phyloP scores from a whole-genome alignment of 1,140 invertebrate genomes.

The honey bee (Apis mellifera) region Amel_HAv3.1 CM009941.2:8443001-8443500 shows the following conservation, averaged over 20 bases:
- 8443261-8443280: neutral
- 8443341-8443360: neutral
- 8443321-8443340: constrained; percentile 39
- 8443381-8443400: neutral
- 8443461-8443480: neutral
- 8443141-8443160: neutral
- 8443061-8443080: too few relatives aligned
- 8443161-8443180: constrained; percentile 15
- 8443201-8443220: constrained; percentile 35
- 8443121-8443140: too few relatives aligned
- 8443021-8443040: too few relatives aligned
- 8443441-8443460: neutral
- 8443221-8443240: neutral
- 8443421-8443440: neutral
- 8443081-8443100: too few relatives aligned
- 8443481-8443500: neutral
- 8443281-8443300: neutral
- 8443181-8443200: constrained; percentile 12
- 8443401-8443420: neutral
- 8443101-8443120: too few relatives aligned
- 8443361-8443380: neutral
- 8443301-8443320: constrained; percentile 2
- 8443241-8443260: constrained; percentile 29
- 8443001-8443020: too few relatives aligned
- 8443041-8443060: too few relatives aligned